Base-by-base conservation (phyloP, 2,888 invertebrate species). In the Sinopyrophorus schimmeli region DNA sequence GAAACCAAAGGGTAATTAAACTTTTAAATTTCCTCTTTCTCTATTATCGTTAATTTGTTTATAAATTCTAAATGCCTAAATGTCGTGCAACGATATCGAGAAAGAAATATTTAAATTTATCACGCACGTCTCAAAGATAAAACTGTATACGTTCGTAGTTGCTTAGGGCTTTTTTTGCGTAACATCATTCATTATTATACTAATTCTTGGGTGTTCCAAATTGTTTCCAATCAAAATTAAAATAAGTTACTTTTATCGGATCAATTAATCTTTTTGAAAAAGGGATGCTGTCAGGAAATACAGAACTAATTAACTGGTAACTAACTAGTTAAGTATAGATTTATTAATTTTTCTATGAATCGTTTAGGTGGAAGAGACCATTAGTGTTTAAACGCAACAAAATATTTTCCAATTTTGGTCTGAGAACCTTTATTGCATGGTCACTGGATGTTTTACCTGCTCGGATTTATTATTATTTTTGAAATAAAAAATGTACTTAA, bases 41-140 rank as follows among this genome's bases (percentile, higher is more conserved):
- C n/a, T n/a, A n/a, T 7, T 7, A 14, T 40, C 21, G 20, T 26
- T 26, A 9, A 27, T 27, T 27, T 26, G 41, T 30, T n/a, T 32
- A 43, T 49, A 39, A 49, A 49, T 49, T 44, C 43, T 18, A n/a
- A 31, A 47, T 23, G 35, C 41, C 35, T 14, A 12, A 40, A 27
- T 26, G 39, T 31, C 43, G 21, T 14, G 23, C 43, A 43, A 43
- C 38, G 38, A 34, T 43, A 49, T 39, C 31, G 15, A 37, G 27
- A 26, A 49, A 43, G 49, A 49, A 32, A 39, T 49, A 49, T 49
- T 39, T 26, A 34, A 20, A 49, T 43, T 49, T 43, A 39, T 49
- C 49, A 49, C 49, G 49, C 49, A 49, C 32, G 49, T 49, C 49
- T 44, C 17, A 32, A 37, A 26, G 42, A 42, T 32, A 38, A 35